Base-by-base conservation (phyloP, 92 coral and sea anemone species). In the Epizoanthus rinbou region DNA sequence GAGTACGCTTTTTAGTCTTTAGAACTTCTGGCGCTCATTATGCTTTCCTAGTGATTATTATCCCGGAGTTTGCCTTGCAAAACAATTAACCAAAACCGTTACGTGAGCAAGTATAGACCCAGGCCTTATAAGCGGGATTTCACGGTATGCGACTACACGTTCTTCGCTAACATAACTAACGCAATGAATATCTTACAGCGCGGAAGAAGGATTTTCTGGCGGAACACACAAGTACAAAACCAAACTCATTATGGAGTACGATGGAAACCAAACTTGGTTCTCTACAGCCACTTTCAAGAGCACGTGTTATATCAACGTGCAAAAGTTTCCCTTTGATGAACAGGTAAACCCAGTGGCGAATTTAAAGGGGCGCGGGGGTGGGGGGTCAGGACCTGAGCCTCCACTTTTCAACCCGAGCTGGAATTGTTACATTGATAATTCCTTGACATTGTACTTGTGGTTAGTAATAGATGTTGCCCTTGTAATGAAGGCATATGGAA, bases 191-290 rank as follows among this genome's bases (percentile, higher is more conserved):
- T 33, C 43, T 28, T 59, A 18, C 69, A 76, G 81, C 54, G 81
- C 81, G 9, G 66, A 31, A 0, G 54, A 76, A 8, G 45, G 37
- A 33, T 76, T 76, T 67, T 76, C 81, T 6, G 81, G 81, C 13
- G 81, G 81, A 6, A 76, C 33, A 18, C 81, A 76, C 69, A 76
- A 76, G 41, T 76, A 76, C 69, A 76, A 76, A 58, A 76, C 81
- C 18, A 76, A 76, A 63, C 8, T 76, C 62, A 59, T 58, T 33
- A 76, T 76, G 68, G 23, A 17, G n/a, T 31, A 76, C 67, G 63
- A 76, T 33, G 81, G 81, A 31, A 76, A 58, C 81, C 81, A 76
- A 18, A 76, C 81, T 11, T 76, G 81, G 81, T 76, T 14, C 33
- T 76, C 81, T 56, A 37, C 68, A 2, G 69, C 81, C 17, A 33